Base-by-base conservation (phyloP, 2,797 vertebrate genomes). In the Catostomus latipinnis region DNA sequence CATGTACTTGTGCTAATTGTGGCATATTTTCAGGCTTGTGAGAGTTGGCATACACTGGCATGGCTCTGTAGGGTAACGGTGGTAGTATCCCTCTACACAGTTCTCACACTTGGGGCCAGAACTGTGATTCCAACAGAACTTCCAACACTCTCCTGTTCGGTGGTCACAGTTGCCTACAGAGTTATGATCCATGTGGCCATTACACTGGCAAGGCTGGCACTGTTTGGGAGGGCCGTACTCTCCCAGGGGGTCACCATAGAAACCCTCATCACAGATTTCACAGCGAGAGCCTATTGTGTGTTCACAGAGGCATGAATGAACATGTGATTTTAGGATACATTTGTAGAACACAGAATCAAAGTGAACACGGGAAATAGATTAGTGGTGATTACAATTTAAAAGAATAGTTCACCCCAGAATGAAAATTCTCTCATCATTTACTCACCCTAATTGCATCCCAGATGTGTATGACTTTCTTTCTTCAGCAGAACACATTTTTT, bases 261-360 rank as follows among this genome's bases (percentile, higher is more conserved):
- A 98, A 13, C 98, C 97, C 0, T 97, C 94, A 0, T 89, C 91
- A 87, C 98, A 99, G 76, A 91, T 84, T 48, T 96, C 92, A 2
- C 97, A 99, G 75, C 48, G 90, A 82, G 86, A 62, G 11, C 98
- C 98, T 99, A 84, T 80, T 18, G 12, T 13, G 12, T 13, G 6
- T 52, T 22, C 4, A 8, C 49, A 22, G 13, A 9, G 16, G 34
- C 7, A 58, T 54, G 16, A 46, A 53, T 75, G 16, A 63, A 14
- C 16, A 61, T 22, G 45, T 1, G 18, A 12, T 9, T 43, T 43
- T 2, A 63, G 12, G 4, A 6, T 13, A 46, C 7, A 9, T 46
- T 65, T 45, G 6, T 1, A 5, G 22, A 60, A 1, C 49, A 52
- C 53, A 54, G 53, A 12, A n/a, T 54, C 12, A 5, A 12, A 12